A percentile compares a stretch with the other conserved stretches of the same genome.
Conservation (phyloP, 1,140 invertebrate genomes). For the Popillia japonica region DNA sequence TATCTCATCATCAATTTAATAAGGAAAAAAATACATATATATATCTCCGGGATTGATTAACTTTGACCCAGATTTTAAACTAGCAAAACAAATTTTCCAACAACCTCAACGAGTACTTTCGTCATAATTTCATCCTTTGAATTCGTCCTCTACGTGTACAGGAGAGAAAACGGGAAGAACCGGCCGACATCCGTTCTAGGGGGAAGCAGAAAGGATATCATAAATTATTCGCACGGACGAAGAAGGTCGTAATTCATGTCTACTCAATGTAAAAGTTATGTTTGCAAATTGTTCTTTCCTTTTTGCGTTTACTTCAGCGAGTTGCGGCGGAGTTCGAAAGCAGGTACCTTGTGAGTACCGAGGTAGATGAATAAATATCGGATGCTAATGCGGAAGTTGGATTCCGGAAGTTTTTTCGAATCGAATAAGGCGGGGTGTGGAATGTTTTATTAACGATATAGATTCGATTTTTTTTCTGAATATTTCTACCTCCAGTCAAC, state of each 20-base stretch:
- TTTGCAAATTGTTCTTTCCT: constrained; percentile 11
- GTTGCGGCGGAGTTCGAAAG: not conserved
- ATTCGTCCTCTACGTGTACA: not conserved
- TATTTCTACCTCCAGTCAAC: too few relatives aligned
- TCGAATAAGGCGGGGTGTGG: too few relatives aligned
- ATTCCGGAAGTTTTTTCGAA: not conserved
- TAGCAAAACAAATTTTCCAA: not conserved
- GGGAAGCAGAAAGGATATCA: not conserved
- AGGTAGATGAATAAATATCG: not conserved
- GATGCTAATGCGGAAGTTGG: not conserved
- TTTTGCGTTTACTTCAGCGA: not conserved
- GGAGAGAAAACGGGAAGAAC: not conserved
- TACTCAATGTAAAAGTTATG: constrained; percentile 15
- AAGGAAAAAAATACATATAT: too few relatives aligned
- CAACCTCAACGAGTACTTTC: not conserved
- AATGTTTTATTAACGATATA: too few relatives aligned
- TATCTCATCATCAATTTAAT: too few relatives aligned
- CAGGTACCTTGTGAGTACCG: not conserved
- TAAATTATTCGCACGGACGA: constrained; percentile 1
- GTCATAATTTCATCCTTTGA: not conserved
- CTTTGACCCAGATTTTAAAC: not conserved
- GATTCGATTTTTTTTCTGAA: too few relatives aligned
- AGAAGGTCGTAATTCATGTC: not conserved
- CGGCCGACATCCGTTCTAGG: not conserved
- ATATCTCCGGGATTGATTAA: too few relatives aligned